Percentiles rank a stretch among this genome's conserved stretches.
Conservation (phyloP, 2,888 invertebrate genomes). For the Horisme vitalbata region DNA sequence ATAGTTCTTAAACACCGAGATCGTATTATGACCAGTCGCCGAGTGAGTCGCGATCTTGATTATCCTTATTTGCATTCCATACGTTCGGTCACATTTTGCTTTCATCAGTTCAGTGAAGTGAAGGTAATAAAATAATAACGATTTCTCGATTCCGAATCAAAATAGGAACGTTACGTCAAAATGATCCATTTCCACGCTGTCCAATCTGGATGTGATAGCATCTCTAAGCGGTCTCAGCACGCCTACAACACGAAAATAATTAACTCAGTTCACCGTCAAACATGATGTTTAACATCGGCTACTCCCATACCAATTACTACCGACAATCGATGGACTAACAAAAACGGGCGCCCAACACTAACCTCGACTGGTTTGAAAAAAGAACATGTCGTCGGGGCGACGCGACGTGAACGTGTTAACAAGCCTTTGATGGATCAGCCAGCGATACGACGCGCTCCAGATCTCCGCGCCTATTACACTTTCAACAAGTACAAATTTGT, state of each 20-base stretch:
- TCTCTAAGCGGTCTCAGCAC: conserved; percentile 58
- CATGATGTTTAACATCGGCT: conserved; percentile 78
- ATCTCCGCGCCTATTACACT: conserved; percentile 46
- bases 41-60: conserved; percentile 47
- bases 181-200: conserved; percentile 67
- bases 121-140: conserved; percentile 26
- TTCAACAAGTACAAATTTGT: conserved; percentile 51
- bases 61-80: conserved; percentile 49
- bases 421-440: conserved; percentile 75
- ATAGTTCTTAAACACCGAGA: conserved; percentile 45
- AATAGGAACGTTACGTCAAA: conserved; percentile 56
- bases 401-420: conserved; percentile 70
- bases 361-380: conserved; percentile 56
- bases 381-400: conserved; percentile 39
- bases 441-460: conserved; percentile 57
- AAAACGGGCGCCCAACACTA: conserved; percentile 70
- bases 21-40: conserved; percentile 45
- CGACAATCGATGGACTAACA: conserved; percentile 69
- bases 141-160: conserved; percentile 23
- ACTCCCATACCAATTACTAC: conserved; percentile 81
- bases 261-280: conserved; percentile 74
- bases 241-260: conserved; percentile 81
- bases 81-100: conserved; percentile 27
- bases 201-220: conserved; percentile 66
- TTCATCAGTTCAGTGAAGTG: conserved; percentile 23